Evolutionary conservation across 2,113 vertebrate species (phyloP).

Genomic region (Phaetusa simplex): DNA sequence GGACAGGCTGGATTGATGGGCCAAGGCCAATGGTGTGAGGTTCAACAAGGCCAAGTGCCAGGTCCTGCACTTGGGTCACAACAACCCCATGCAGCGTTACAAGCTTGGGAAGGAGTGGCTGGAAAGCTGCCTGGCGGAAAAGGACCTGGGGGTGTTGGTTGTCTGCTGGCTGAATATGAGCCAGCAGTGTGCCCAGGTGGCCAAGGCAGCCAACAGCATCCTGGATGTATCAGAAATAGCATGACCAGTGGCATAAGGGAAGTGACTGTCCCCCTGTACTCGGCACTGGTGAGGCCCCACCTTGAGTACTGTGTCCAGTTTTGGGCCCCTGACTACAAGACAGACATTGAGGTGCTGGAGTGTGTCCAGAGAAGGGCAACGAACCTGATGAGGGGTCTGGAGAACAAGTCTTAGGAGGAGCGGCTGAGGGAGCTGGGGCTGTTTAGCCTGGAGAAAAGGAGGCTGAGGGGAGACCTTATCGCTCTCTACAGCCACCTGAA

Average conservation of each 20-base stretch:
- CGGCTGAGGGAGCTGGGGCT: background rate
- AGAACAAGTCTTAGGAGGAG: background rate
- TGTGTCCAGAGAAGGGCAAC: background rate
- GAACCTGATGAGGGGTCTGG: background rate
- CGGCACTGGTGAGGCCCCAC: background rate
- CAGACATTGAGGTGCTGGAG: background rate
- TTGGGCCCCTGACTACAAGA: background rate
- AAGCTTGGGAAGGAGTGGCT: background rate
- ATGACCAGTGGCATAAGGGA: background rate
- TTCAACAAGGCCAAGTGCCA: background rate
- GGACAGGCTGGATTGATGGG: background rate
- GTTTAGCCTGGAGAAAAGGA: background rate
- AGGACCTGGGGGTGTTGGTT: background rate
- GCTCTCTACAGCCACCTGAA: background rate
- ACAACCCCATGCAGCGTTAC: background rate
- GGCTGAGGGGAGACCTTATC: background rate
- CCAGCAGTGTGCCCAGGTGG: background rate
- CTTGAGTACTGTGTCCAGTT: background rate
- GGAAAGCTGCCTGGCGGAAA: background rate
- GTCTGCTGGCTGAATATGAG: background rate
- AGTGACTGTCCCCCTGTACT: background rate
- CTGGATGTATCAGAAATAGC: background rate
- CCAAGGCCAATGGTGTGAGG: background rate
- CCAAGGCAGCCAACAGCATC: background rate
- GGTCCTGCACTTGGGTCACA: background rate